Conservation (phyloP, 2,113 vertebrate species). For the Paralichthys olivaceus region DNA sequence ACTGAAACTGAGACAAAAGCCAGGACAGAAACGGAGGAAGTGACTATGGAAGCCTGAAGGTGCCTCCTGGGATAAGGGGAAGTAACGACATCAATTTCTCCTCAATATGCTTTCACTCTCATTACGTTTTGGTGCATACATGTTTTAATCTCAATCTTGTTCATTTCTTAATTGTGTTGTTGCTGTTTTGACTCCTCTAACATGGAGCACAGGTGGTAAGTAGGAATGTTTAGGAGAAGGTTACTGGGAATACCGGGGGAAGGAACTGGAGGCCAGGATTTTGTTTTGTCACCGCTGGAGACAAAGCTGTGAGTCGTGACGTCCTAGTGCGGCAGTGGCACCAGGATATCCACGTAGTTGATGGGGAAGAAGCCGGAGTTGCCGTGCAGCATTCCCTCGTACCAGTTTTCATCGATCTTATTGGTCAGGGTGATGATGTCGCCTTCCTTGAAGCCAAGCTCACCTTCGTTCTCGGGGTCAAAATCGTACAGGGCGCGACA, state of each 20-base stretch:
- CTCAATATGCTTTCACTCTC: slow-evolving; percentile 31
- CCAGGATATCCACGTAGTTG: slow-evolving; percentile 98
- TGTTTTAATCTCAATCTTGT: slow-evolving; percentile 27
- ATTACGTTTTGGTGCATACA: slow-evolving; percentile 22
- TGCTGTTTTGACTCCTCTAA: slow-evolving; percentile 51
- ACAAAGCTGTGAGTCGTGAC: slow-evolving; percentile 22
- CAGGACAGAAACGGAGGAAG: slow-evolving; percentile 40
- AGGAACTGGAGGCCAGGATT: slow-evolving; percentile 46
- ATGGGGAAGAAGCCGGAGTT: slow-evolving; percentile 99
- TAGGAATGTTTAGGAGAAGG: slow-evolving; percentile 64
- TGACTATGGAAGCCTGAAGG: slow-evolving; percentile 51
- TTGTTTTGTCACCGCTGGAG: slow-evolving; percentile 16
- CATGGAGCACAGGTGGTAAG: slow-evolving; percentile 50
- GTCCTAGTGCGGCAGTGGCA: slow-evolving; percentile 93
- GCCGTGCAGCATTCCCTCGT: slow-evolving; percentile 96
- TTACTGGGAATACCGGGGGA: slow-evolving; percentile 44
- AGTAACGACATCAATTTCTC: slow-evolving; percentile 49
- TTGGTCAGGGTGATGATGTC: slow-evolving; percentile 98
- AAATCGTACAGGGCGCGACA: slow-evolving; percentile 97
- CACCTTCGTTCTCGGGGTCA: slow-evolving; percentile 98
- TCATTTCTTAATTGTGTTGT: slow-evolving; percentile 42
- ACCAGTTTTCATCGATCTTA: slow-evolving; percentile 99
- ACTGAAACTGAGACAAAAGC: slow-evolving; percentile 62
- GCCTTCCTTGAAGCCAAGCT: slow-evolving; percentile 97
- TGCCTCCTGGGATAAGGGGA: slow-evolving; percentile 32